Conservation (phyloP, 2,888 invertebrate species). For the Ochropleura leucogaster region DNA sequence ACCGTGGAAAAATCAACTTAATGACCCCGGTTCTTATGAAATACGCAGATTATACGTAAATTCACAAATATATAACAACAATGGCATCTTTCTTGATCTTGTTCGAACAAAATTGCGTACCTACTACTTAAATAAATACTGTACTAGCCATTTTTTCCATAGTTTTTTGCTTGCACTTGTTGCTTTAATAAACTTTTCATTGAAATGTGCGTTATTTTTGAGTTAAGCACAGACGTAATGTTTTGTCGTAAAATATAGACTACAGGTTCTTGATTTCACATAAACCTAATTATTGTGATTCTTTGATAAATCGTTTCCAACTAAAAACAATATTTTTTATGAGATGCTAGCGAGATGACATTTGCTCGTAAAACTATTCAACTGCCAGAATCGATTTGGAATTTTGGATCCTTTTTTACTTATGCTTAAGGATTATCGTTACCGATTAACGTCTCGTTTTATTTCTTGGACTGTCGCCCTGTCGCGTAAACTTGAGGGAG, state of each 20-base stretch:
- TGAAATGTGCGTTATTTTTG: neutral
- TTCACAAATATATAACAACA: neutral
- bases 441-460: neutral
- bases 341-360: neutral
- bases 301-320: neutral
- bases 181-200: conserved; percentile 16
- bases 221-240: neutral
- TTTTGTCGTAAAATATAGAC: neutral
- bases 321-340: neutral
- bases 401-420: neutral
- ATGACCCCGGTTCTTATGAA: too few relatives aligned
- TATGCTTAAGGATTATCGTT: neutral
- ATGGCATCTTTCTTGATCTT: neutral
- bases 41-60: neutral
- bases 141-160: too few relatives aligned
- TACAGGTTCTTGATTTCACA: neutral
- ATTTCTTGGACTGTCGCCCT: neutral
- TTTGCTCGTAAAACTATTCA: neutral
- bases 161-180: conserved; percentile 22
- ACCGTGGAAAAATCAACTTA: neutral
- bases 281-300: neutral
- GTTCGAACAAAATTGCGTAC: neutral
- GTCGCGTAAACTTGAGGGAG: conserved; percentile 26
- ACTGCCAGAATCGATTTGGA: too few relatives aligned
- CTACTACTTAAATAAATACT: neutral